Conservation (phyloP, 1,140 invertebrate genomes). For the Tetragonula clypearis region DNA sequence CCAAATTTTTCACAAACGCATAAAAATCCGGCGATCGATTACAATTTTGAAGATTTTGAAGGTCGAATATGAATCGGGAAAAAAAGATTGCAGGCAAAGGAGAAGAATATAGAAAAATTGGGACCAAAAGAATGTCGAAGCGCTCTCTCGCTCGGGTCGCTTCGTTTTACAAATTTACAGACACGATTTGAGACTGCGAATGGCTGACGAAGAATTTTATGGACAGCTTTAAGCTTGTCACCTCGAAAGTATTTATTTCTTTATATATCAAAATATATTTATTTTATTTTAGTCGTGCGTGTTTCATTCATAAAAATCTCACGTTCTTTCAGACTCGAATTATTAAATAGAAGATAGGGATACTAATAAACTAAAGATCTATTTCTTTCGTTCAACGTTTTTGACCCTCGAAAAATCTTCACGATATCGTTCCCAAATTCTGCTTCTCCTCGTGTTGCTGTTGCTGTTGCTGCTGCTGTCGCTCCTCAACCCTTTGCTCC, state of each 20-base stretch:
- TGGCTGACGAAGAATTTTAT: neutral
- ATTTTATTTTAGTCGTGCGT: conserved; percentile 20
- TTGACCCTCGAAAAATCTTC: neutral
- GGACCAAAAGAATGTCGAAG: neutral
- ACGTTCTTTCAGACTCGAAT: too few species aligned
- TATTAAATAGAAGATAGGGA: neutral
- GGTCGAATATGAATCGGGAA: neutral
- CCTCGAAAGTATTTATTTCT: conserved; percentile 40
- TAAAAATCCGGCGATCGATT: too few species aligned
- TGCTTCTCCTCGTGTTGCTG: conserved; percentile 40
- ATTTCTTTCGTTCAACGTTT: neutral
- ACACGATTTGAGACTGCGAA: neutral
- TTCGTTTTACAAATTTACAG: neutral
- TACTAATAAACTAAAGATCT: conserved; percentile 3
- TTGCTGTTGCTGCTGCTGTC: conserved; percentile 44
- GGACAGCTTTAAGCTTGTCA: neutral
- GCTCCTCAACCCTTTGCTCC: conserved; percentile 19
- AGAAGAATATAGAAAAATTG: neutral
- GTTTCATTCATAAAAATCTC: neutral
- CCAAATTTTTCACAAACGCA: too few species aligned
- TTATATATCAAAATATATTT: conserved; percentile 44
- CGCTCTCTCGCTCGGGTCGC: neutral
- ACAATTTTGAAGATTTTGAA: neutral
- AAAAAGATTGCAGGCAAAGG: neutral
- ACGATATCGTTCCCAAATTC: neutral